Evolutionary conservation across 2,888 invertebrate genomes (phyloP), one percentile per base, ranked within the genome.

Genomic region (Eupelmus urozonus): DNA sequence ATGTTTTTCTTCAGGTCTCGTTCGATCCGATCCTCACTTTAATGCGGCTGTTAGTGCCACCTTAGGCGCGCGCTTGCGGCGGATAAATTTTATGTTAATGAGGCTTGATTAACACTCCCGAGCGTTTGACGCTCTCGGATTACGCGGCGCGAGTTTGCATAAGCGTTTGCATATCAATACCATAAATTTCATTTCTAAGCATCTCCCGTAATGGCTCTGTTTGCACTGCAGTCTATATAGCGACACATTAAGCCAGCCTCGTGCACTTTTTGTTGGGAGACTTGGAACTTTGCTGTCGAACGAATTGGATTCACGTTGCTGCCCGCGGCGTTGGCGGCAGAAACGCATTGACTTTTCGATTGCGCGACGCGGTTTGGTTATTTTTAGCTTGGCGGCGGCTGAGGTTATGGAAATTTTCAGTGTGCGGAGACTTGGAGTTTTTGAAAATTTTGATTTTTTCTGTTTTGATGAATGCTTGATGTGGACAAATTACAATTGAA

Each of bases 51-150:
- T 69, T 69, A 69, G 76, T 62, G 62, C 53, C 62, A 69, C 51
- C 62, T 76, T 62, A 69, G 57, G 62, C 67, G n/a, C n/a, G n/a
- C n/a, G n/a, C n/a, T n/a, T n/a, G n/a, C n/a, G 55, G 40, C 27
- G 62, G 69, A 76, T 76, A 62, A 69, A 62, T 69, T 76, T 76
- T 62, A 69, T 76, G 69, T 1, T 69, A 76, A 76, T 69, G 62
- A 62, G 53, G 76, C 57, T 34, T 76, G 62, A 76, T 76, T 76
- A 69, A 76, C 62, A 62, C 76, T 76, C 69, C 69, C 53, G 69
- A 76, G 25, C 53, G 62, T 76, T 76, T 69, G 76, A 53, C 76
- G 53, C 55, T 63, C 76, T 76, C 69, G 27, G 76, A 76, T 76
- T 69, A 76, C 76, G 76, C n/a, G 53, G 53, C 9, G 70, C 18